These are phyloP conservation scores for Fregetta grallaria DNA, from an alignment of 2,113 vertebrate species.

Conservation along the genomic window DNA sequence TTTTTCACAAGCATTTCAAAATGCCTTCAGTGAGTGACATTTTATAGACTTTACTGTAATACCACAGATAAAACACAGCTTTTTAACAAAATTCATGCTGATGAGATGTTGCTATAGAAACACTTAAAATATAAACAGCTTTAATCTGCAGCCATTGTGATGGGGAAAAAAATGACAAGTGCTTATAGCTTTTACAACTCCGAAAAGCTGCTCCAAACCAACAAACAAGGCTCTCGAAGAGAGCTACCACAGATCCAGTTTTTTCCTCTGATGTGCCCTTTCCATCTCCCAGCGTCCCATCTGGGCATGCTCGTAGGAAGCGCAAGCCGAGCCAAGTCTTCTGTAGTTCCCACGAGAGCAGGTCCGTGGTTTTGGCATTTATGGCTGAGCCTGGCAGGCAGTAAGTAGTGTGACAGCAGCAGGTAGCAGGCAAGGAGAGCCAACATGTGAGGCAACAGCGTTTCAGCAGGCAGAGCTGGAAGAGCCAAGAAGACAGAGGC, in stretches of 20 bases:
- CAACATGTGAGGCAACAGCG: neutral
- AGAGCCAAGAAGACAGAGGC: neutral
- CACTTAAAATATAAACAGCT: neutral
- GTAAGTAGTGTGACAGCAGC: neutral
- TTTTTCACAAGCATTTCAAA: neutral
- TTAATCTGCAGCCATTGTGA: neutral
- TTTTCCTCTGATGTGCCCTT: neutral
- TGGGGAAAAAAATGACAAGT: neutral
- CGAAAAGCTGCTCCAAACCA: neutral
- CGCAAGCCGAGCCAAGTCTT: neutral
- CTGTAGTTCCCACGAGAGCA: neutral
- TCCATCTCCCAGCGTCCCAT: neutral
- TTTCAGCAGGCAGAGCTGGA: neutral
- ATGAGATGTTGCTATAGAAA: constrained; percentile 19
- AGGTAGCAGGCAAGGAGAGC: neutral
- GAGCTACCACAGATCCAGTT: neutral
- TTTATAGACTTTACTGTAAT: neutral
- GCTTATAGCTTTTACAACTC: neutral
- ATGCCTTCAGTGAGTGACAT: neutral
- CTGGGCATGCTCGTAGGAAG: neutral
- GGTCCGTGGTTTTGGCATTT: neutral
- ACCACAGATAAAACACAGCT: neutral
- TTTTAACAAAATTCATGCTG: neutral
- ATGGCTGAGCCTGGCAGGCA: neutral
- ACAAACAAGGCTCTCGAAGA: neutral